Evolutionary conservation across 2,888 invertebrate species (phyloP).

Genomic region (Clusia tigrina): DNA sequence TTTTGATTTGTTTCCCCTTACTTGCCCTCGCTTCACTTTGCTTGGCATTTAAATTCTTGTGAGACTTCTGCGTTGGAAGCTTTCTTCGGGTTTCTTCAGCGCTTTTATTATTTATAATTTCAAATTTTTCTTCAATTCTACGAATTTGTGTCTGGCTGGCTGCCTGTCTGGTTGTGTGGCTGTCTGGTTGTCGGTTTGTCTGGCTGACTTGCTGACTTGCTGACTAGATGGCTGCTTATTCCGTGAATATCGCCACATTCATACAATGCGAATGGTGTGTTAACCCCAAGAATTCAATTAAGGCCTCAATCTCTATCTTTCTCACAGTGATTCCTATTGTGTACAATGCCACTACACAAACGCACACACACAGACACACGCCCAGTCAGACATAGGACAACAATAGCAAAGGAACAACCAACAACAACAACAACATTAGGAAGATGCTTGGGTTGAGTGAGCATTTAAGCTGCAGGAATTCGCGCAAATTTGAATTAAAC

Average conservation of each 20-base stretch:
- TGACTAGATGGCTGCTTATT: no score
- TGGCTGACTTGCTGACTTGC: background rate
- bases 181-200: background rate
- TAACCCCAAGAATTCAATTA: constrained; percentile 54
- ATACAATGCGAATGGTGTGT: constrained; percentile 37
- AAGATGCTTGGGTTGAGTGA: no score
- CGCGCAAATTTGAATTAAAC: no score
- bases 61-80: background rate
- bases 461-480: no score
- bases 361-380: no score
- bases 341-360: no score
- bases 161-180: background rate
- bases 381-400: no score
- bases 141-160: constrained; percentile 1
- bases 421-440: no score
- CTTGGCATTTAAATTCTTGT: background rate
- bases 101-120: constrained; percentile 5
- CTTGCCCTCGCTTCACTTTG: background rate
- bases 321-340: constrained; percentile 4
- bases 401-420: no score
- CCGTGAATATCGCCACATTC: no score
- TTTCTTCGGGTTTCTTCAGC: background rate
- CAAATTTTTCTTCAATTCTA: constrained; percentile 5
- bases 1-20: background rate
- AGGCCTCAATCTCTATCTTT: constrained; percentile 22